Base-by-base conservation (phyloP, 2,113 vertebrate genomes). In the Hydrochoerus hydrochaeris region DNA sequence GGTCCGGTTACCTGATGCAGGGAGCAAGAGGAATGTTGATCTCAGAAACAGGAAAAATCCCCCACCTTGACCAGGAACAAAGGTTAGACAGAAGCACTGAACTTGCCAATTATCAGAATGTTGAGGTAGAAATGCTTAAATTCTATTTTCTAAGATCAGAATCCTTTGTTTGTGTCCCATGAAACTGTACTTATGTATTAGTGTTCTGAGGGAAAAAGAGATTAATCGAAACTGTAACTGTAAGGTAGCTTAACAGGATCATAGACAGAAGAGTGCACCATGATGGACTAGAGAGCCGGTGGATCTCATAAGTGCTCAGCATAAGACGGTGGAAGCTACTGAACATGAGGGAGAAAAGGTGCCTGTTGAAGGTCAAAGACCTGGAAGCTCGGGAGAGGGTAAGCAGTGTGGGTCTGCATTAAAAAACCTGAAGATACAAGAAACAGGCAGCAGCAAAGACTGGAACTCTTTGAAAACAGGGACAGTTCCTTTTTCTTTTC, bases 121-220 rank as follows among this genome's bases (percentile, higher is more conserved):
- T 85, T 86, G 41, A 49, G 10, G 26, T 91, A 80, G 46, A 96
- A 35, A n/a, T 44, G n/a, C 41, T 90, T 81, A 88, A 73, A 77
- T 57, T 85, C 26, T 69, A 10, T 38, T 81, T 87, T 94, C 54
- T 52, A 88, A 78, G 46, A 20, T 69, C 41, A 73, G 6, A 86
- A 41, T 41, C 52, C 1, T 63, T 67, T 11, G 22, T 54, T 67
- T 82, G 78, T 26, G 9, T 63, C 62, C 67, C 41, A 2, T 80
- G 54, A 84, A 88, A 38, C 35, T 38, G 2, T n/a, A 19, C 67
- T 20, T 69, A n/a, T 38, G 67, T 38, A 38, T 38, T 71, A 38
- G 16, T 38, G 67, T 71, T 38, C n/a, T 71, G n/a, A 71, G 32
- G 35, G n/a, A 69, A 69, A 69, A 19, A 1, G 38, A 20, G 35